These are phyloP conservation scores for Zoanthus sansibaricus DNA, from an alignment of 92 coral and sea anemone genomes.

Conservation along the genomic window DNA sequence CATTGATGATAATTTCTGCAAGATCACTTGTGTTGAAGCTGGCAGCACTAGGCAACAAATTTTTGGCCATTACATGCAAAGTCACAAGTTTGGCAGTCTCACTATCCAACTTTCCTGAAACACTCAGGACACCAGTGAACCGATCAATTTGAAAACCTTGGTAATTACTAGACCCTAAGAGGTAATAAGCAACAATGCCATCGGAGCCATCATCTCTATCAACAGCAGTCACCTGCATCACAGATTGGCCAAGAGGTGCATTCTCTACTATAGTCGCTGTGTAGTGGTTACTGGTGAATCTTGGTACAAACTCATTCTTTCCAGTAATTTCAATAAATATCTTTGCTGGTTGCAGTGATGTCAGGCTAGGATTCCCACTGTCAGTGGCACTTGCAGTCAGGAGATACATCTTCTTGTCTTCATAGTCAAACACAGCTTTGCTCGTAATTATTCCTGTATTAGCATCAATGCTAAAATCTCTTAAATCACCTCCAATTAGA, in stretches of 20 bases:
- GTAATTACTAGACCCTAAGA: slow-evolving; percentile 78
- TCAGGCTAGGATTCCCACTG: slow-evolving; percentile 73
- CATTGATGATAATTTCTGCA: slow-evolving; percentile 79
- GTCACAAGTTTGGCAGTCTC: slow-evolving; percentile 77
- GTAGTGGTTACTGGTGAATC: slow-evolving; percentile 70
- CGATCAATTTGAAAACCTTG: slow-evolving; percentile 79
- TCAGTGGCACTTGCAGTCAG: slow-evolving; percentile 86
- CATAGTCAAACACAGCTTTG: slow-evolving; percentile 81
- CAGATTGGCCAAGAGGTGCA: slow-evolving; percentile 80
- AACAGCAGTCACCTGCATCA: slow-evolving; percentile 84
- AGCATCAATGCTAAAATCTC: slow-evolving; percentile 69
- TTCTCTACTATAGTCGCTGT: slow-evolving; percentile 86
- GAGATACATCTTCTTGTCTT: slow-evolving; percentile 57
- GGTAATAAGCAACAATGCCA: slow-evolving; percentile 81
- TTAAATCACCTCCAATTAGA: slow-evolving; percentile 54
- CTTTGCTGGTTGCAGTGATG: slow-evolving; percentile 70
- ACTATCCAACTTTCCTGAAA: slow-evolving; percentile 82
- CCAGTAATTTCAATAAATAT: slow-evolving; percentile 78
- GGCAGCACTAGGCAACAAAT: slow-evolving; percentile 76
- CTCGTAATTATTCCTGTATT: slow-evolving; percentile 76
- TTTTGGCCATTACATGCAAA: slow-evolving; percentile 85
- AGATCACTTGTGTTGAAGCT: slow-evolving; percentile 82
- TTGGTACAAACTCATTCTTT: slow-evolving; percentile 83
- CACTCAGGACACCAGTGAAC: slow-evolving; percentile 81
- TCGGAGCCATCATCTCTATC: slow-evolving; percentile 90